A percentile compares a stretch with the other conserved stretches of the same genome.
phyloP scores from a whole-genome alignment of 2,797 vertebrate genomes.

The Pseudocheirus occidentalis region DNA sequence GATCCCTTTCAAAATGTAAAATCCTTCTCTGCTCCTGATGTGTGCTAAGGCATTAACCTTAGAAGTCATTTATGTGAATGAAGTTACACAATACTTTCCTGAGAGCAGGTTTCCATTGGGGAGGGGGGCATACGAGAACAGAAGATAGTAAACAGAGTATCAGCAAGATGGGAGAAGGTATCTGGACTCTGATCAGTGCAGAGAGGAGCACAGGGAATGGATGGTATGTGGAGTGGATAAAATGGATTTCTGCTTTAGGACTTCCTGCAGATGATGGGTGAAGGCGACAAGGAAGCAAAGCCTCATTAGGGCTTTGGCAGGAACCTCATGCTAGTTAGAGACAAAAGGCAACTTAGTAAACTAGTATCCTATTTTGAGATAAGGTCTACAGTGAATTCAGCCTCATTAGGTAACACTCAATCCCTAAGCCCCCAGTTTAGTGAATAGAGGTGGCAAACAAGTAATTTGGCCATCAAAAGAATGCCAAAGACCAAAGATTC shows the following conservation, averaged over 20 bases:
- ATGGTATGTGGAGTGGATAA: not conserved
- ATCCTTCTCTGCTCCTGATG: not conserved
- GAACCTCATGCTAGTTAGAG: not conserved
- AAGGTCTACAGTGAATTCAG: not conserved
- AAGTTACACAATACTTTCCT: not conserved
- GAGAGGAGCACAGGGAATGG: not conserved
- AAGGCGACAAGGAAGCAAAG: not conserved
- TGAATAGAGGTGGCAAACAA: not conserved
- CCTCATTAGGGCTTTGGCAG: not conserved
- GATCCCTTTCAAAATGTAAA: not conserved
- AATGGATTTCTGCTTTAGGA: not conserved
- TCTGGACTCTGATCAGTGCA: not conserved
- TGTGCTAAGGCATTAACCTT: not conserved
- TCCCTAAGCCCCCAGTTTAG: not conserved
- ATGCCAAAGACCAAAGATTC: not conserved
- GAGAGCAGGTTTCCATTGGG: not conserved
- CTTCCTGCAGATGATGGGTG: not conserved
- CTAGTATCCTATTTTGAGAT: not conserved
- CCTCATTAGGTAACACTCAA: not conserved
- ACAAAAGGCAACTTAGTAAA: not conserved
- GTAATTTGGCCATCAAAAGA: not conserved
- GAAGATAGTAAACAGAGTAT: not conserved
- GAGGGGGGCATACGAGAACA: not conserved
- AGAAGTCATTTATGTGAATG: not conserved
- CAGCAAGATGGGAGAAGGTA: not conserved